Evolutionary conservation across 2,888 invertebrate species (phyloP).

Genomic region (Xestia xanthographa): DNA sequence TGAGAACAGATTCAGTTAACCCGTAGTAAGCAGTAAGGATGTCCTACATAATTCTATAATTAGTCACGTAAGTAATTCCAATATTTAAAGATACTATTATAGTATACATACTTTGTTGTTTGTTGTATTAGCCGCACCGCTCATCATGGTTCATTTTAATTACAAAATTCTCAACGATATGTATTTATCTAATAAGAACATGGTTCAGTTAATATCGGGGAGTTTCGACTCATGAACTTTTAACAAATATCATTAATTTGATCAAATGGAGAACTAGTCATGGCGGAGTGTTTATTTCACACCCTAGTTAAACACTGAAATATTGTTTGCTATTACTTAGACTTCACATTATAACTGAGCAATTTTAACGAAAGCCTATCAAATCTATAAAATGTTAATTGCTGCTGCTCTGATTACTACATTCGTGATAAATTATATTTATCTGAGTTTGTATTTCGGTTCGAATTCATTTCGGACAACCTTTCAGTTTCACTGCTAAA

Average conservation of each 20-base stretch:
- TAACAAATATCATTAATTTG: background rate
- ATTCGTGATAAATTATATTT: background rate
- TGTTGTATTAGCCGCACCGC: too few species aligned
- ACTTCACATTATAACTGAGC: background rate
- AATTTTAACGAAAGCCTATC: background rate
- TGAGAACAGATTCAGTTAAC: too few species aligned
- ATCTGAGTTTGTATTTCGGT: background rate
- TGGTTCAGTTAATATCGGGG: background rate
- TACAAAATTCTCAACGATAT: background rate
- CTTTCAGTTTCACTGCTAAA: too few species aligned
- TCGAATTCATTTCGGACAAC: background rate
- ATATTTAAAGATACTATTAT: background rate
- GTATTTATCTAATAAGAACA: background rate
- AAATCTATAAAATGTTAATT: slow-evolving; percentile 2
- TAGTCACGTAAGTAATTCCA: background rate
- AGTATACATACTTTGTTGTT: too few species aligned
- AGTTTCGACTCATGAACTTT: background rate
- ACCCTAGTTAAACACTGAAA: background rate
- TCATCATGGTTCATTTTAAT: background rate
- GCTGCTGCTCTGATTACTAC: background rate
- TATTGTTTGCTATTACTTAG: slow-evolving; percentile 21
- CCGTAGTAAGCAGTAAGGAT: too few species aligned
- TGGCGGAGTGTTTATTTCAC: background rate
- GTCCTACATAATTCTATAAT: background rate
- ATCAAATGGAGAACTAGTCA: background rate